Base-by-base conservation (phyloP, 2,113 vertebrate genomes). In the Rhagologus leucostigma region DNA sequence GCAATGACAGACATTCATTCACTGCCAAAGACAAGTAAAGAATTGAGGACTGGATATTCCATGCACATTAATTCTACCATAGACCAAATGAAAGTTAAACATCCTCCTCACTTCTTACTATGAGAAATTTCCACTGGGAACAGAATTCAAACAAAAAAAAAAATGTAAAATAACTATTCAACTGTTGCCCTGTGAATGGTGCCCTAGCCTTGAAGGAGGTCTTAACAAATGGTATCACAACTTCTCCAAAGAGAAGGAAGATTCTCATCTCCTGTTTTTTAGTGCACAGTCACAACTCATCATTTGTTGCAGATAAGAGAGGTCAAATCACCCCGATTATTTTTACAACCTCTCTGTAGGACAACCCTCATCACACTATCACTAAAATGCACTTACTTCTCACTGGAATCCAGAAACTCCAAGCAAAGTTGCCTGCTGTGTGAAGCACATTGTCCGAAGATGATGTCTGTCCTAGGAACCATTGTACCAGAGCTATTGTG, bases 1-100 rank as follows among this genome's bases (percentile, higher is more conserved):
- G 16, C 88, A 96, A 91, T 96, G 96, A 96, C 93, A 96, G 96
- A 95, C 76, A 89, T 96, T 93, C 86, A 96, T 88, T 96, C 76
- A 78, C 69, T 97, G 96, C 93, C 96, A 97, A 95, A 95, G 93
- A 90, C 95, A 96, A 93, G 95, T 44, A 92, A 81, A 95, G 93
- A 95, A 92, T 56, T 5, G 9, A 84, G 85, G 65, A 81, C 67
- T 94, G 90, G 86, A 73, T 97, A 96, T 92, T 96, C 47, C 56
- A 76, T 0, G 33, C 65, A 50, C 87, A 90, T 90, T 95, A 89
- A 80, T 89, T 93, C 84, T 90, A 62, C 78, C 65, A 47, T 15
- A 91, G 87, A 91, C 56, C 56, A 16, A 95, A 95, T 94, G 30
- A 81, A 90, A 94, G 49, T 67, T 87, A 95, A 92, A 96, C 52